Base-by-base conservation (phyloP, 1,140 invertebrate genomes). In the Gonioctena quinquepunctata region DNA sequence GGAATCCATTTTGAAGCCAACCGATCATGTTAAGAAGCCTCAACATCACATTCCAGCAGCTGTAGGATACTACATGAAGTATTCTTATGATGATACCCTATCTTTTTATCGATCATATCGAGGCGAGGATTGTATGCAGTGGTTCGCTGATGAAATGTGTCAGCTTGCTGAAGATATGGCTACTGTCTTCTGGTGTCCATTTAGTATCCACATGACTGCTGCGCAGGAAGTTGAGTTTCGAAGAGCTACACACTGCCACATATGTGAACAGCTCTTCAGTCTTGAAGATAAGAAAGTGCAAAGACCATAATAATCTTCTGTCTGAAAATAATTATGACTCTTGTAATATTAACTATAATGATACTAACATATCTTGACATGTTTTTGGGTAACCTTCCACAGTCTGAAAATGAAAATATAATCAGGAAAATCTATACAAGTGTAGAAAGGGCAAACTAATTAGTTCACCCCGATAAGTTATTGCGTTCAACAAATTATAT, bases 41-140 rank as follows among this genome's bases (percentile, higher is more conserved):
- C 77, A 82, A 65, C 76, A 80, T 61, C 82, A 84, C 74, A 61
- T 69, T 28, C 72, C 79, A 27, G 77, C 65, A 59, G 78, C 77
- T 61, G 64, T 63, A 19, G 68, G 59, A 61, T 66, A 71, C 60
- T 68, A 64, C 19, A n/a, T 71, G 11, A 71, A 68, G 61, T 71
- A 60, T 56, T 19, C n/a, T 23, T 62, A 69, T 66, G 61, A 71
- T 73, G 76, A 70, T 69, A 21, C 19, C 13, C 19, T 56, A 19
- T 70, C 27, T 80, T 78, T 66, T 80, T 79, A 68, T 67, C 67
- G 70, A 50, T 4, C 33, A 5, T 62, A 62, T 42, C 1, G 66
- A 27, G 79, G 76, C 25, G 50, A 69, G 66, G 75, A 79, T 76
- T 78, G 67, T 69, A 71, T 79, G 54, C 67, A 72, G 49, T 73